A percentile compares a stretch with the other conserved stretches of the same genome.
Evolutionary conservation across 2,113 vertebrate genomes (phyloP).

Genomic region (Isichthys henryi): DNA sequence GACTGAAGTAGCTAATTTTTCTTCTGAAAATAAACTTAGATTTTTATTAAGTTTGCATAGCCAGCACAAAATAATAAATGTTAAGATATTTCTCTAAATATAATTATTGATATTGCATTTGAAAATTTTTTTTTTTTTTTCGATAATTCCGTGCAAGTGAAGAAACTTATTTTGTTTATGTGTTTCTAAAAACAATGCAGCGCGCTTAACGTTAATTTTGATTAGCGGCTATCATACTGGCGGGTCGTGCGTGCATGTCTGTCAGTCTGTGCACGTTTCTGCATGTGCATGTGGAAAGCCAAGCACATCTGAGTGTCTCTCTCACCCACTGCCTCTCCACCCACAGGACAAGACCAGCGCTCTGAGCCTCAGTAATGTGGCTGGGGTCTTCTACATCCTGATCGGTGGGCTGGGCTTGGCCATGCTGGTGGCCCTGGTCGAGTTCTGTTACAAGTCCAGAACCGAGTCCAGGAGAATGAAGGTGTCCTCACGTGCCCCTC

Average conservation of each 20-base stretch:
- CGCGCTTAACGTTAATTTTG: neutral
- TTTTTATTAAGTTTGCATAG: neutral
- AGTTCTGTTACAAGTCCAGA: slow-evolving; percentile 99
- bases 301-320: neutral
- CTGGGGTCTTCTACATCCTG: slow-evolving; percentile 99
- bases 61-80: neutral
- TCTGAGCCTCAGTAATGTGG: slow-evolving; percentile 97
- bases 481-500: slow-evolving; percentile 76
- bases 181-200: neutral
- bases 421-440: slow-evolving; percentile 98
- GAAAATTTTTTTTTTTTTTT: neutral
- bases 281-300: neutral
- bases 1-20: neutral
- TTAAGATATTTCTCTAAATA: neutral
- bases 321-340: slow-evolving; percentile 18
- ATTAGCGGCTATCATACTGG: neutral
- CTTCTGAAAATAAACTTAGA: neutral
- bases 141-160: neutral
- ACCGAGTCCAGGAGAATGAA: slow-evolving; percentile 97
- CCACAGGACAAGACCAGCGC: slow-evolving; percentile 95
- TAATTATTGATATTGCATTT: neutral
- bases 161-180: neutral
- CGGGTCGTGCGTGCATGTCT: neutral
- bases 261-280: slow-evolving; percentile 11
- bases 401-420: slow-evolving; percentile 95